Evolutionary conservation across 2,888 invertebrate species (phyloP).

Genomic region (Noctua janthina): DNA sequence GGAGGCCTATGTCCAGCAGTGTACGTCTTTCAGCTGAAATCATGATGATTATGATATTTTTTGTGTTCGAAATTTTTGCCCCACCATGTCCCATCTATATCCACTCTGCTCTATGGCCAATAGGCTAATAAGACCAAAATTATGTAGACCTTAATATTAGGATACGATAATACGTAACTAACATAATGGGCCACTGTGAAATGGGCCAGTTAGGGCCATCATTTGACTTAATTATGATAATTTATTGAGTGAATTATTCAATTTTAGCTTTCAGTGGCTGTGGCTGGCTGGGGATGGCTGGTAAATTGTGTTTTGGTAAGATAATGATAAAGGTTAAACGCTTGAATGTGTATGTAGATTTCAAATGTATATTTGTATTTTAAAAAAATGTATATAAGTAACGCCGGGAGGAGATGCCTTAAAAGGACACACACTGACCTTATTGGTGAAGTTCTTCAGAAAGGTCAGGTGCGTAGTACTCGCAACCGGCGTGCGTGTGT

Average conservation of each 20-base stretch:
- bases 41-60: not conserved
- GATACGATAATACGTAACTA: constrained; percentile 65
- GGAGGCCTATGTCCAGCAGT: too few relatives aligned
- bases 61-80: not conserved
- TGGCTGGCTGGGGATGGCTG: not conserved
- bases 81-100: constrained; percentile 16
- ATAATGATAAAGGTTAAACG: not conserved
- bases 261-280: constrained; percentile 38
- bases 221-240: constrained; percentile 61
- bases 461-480: too few relatives aligned
- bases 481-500: too few relatives aligned
- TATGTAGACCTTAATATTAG: constrained; percentile 64
- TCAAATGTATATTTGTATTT: not conserved
- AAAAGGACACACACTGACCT: too few relatives aligned
- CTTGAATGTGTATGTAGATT: not conserved
- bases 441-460: too few relatives aligned
- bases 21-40: too few relatives aligned
- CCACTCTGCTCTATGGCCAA: not conserved
- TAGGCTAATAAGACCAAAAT: constrained; percentile 52
- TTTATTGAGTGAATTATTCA: constrained; percentile 59
- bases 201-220: constrained; percentile 44
- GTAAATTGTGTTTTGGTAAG: constrained; percentile 3
- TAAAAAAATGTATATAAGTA: too few relatives aligned
- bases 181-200: constrained; percentile 58
- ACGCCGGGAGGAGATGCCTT: too few relatives aligned